A percentile compares a stretch with the other conserved stretches of the same genome.
Conservation (phyloP, 2,797 vertebrate genomes). For the Smutsia temminckii region DNA sequence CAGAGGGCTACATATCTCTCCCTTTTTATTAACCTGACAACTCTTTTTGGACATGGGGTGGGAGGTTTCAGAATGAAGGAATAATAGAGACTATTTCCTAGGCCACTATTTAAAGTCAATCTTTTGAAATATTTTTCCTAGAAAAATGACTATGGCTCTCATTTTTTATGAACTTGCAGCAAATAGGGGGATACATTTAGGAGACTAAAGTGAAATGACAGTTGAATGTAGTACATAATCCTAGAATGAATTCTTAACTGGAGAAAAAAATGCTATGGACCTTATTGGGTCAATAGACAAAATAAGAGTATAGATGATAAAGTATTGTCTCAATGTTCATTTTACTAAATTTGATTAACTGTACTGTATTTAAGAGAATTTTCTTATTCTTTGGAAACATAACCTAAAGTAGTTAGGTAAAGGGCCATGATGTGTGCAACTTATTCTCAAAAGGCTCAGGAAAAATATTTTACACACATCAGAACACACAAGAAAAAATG, state of each 20-base stretch:
- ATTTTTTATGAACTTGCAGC: not conserved
- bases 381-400: conserved; percentile 13
- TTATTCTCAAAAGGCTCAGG: not conserved
- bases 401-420: conserved; percentile 5
- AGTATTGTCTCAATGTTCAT: not conserved
- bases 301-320: conserved; percentile 8
- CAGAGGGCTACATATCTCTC: not conserved
- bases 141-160: conserved; percentile 24
- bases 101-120: not conserved
- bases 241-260: not conserved
- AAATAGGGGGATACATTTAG: conserved; percentile 15
- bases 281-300: conserved; percentile 1
- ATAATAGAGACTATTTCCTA: conserved; percentile 11
- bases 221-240: not conserved
- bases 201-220: conserved; percentile 5
- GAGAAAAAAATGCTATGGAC: not conserved
- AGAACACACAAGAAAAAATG: not conserved
- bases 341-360: conserved; percentile 1
- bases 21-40: conserved; percentile 24
- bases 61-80: conserved; percentile 31
- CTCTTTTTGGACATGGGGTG: not conserved
- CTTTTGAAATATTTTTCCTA: conserved; percentile 28
- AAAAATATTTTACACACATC: not conserved
- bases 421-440: not conserved
- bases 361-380: not conserved